Percentiles rank a stretch among this genome's conserved stretches.
phyloP scores from a whole-genome alignment of 1,140 invertebrate species.

The Ceratina japonica region DNA sequence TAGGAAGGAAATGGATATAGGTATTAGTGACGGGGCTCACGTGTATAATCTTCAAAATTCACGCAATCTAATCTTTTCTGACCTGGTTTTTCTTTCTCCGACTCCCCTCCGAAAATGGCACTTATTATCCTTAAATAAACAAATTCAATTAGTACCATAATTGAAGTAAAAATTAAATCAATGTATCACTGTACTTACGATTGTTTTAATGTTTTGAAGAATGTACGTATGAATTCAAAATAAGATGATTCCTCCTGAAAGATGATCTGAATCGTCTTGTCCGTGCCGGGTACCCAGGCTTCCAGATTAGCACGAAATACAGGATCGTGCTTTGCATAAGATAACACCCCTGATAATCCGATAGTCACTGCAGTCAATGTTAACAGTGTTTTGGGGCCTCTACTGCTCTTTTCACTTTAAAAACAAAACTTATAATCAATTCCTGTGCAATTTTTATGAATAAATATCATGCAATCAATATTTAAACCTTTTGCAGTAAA shows the following conservation, averaged over 20 bases:
- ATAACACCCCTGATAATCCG: conserved; percentile 76
- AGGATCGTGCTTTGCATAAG: conserved; percentile 85
- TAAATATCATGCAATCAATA: neutral
- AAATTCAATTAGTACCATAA: conserved; percentile 8
- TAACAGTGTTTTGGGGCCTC: conserved; percentile 71
- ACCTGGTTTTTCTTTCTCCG: conserved; percentile 64
- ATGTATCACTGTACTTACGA: conserved; percentile 68
- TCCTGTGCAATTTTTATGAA: neutral
- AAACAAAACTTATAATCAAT: conserved; percentile 8
- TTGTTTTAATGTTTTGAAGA: conserved; percentile 68
- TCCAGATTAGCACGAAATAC: conserved; percentile 84
- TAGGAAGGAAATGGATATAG: conserved; percentile 11
- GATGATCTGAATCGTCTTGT: conserved; percentile 83
- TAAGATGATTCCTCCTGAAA: conserved; percentile 84
- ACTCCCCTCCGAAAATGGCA: conserved; percentile 50
- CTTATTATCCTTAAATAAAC: conserved; percentile 65
- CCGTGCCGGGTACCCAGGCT: conserved; percentile 84
- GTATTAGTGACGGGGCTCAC: conserved; percentile 61
- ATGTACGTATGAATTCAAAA: conserved; percentile 70
- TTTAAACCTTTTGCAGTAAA: neutral
- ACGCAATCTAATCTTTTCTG: conserved; percentile 62
- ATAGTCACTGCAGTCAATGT: conserved; percentile 81
- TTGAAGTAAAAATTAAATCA: conserved; percentile 4
- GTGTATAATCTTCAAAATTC: conserved; percentile 69
- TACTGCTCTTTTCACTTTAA: conserved; percentile 61